These are phyloP conservation scores for Listronotus oregonensis DNA, from an alignment of 1,140 invertebrate genomes.

Conservation along the genomic window DNA sequence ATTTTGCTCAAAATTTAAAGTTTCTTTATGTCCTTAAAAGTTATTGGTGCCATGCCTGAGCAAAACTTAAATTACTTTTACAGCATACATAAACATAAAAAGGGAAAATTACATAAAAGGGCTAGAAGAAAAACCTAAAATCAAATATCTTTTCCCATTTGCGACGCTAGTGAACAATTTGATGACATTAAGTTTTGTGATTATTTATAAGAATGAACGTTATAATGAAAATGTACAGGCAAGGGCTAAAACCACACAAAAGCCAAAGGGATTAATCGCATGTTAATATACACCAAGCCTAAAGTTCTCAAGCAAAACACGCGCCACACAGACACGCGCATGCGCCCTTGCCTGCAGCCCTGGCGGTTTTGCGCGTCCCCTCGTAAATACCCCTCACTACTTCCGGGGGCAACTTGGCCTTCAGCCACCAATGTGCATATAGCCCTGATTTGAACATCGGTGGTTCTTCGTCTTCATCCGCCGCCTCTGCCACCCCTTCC, in stretches of 20 bases:
- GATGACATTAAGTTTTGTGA: too few relatives aligned
- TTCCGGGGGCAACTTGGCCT: conserved; percentile 75
- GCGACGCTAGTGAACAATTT: too few relatives aligned
- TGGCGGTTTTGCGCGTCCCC: conserved; percentile 42
- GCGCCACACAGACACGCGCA: conserved; percentile 50
- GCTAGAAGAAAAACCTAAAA: too few relatives aligned
- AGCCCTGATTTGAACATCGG: conserved; percentile 76
- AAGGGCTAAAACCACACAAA: conserved; percentile 48
- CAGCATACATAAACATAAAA: too few relatives aligned
- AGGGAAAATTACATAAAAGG: too few relatives aligned
- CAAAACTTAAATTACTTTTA: too few relatives aligned
- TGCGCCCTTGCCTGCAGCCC: conserved; percentile 66
- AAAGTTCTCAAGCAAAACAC: conserved; percentile 29
- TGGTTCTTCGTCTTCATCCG: conserved; percentile 41
- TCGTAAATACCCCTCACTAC: conserved; percentile 62
- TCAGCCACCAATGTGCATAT: conserved; percentile 91
- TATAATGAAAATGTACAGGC: conserved; percentile 45
- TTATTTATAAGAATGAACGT: background rate
- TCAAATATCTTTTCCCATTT: too few relatives aligned
- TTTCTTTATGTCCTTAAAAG: too few relatives aligned
- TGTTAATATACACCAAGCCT: conserved; percentile 12
- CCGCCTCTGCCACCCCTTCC: conserved; percentile 6
- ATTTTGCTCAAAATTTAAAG: too few relatives aligned
- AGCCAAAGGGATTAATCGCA: conserved; percentile 16
- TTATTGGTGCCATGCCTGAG: too few relatives aligned